A percentile compares a stretch with the other conserved stretches of the same genome.
phyloP scores from a whole-genome alignment of 2,797 vertebrate genomes.

The Pitangus sulphuratus region DNA sequence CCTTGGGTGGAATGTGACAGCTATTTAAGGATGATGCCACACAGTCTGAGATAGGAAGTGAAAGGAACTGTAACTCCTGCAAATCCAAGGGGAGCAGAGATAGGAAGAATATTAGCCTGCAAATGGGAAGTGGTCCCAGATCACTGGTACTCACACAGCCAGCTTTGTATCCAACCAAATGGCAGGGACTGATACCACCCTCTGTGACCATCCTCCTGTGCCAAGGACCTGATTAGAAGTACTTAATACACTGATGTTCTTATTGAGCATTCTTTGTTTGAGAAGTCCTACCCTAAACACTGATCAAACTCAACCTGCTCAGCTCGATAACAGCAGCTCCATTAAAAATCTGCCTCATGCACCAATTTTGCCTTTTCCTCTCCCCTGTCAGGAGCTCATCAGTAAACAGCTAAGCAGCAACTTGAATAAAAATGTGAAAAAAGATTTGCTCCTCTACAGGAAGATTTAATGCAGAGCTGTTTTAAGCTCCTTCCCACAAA shows the following conservation, averaged over 20 bases:
- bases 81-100: neutral
- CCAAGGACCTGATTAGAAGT: neutral
- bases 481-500: slow-evolving; percentile 45
- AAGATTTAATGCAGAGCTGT: slow-evolving; percentile 23
- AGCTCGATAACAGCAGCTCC: neutral
- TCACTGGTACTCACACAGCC: neutral
- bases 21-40: neutral
- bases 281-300: neutral
- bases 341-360: neutral
- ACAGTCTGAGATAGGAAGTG: neutral
- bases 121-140: neutral
- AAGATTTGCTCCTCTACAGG: neutral
- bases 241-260: neutral
- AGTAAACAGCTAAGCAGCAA: slow-evolving; percentile 1
- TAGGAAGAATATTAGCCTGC: neutral
- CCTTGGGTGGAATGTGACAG: neutral
- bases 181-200: neutral
- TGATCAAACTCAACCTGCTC: neutral
- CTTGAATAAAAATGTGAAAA: neutral
- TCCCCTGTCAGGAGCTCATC: neutral
- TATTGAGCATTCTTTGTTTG: neutral
- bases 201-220: neutral
- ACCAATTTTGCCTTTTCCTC: neutral
- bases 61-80: neutral
- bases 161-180: neutral